phyloP scores from a whole-genome alignment of 2,113 vertebrate genomes.

The Hyla sarda region DNA sequence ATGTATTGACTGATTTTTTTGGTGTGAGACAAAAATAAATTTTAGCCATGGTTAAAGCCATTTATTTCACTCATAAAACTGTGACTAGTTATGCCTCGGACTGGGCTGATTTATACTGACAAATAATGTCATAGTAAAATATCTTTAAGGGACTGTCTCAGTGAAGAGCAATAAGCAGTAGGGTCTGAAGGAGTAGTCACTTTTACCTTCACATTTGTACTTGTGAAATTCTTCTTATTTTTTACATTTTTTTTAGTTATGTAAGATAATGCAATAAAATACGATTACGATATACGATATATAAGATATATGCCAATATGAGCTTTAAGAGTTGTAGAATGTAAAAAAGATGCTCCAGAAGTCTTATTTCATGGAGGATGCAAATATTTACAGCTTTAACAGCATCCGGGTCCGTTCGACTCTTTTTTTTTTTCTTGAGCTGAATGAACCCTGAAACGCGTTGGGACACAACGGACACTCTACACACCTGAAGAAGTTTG shows the following conservation, averaged over 20 bases:
- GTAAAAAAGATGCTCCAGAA: too few species aligned
- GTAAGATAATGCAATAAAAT: too few species aligned
- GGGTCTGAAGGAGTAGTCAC: background rate
- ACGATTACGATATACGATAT: too few species aligned
- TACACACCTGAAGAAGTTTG: too few species aligned
- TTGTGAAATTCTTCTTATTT: background rate
- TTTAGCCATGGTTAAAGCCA: conserved; percentile 63
- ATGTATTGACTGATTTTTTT: conserved; percentile 72
- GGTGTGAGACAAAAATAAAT: conserved; percentile 69
- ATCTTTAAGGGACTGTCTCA: conserved; percentile 35
- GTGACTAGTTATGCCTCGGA: conserved; percentile 61
- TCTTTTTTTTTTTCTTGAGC: too few species aligned
- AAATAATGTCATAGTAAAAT: conserved; percentile 49
- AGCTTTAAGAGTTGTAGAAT: too few species aligned
- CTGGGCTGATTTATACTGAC: conserved; percentile 61
- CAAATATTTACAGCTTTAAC: too few species aligned
- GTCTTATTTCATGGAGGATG: too few species aligned
- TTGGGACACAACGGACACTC: too few species aligned
- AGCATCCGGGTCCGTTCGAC: too few species aligned
- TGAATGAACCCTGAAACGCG: too few species aligned
- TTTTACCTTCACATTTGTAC: background rate
- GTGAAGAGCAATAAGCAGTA: background rate
- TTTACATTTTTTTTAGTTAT: too few species aligned
- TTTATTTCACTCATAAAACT: conserved; percentile 65
- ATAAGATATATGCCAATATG: background rate